phyloP scores from a whole-genome alignment of 2,888 invertebrate species.

The Epirrhoe tristata region DNA sequence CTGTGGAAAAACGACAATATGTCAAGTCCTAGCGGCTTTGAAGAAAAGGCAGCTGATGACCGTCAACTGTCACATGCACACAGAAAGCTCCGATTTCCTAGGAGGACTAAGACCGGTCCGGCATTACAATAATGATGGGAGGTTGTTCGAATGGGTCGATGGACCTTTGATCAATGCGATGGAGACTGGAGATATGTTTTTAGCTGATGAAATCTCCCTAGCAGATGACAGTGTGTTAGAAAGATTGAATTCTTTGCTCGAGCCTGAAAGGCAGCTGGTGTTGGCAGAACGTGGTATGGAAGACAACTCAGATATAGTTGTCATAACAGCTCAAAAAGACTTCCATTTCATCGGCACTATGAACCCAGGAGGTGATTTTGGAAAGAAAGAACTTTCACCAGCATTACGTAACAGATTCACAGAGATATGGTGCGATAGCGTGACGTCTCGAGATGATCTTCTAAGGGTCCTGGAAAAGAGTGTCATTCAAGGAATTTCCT shows the following conservation, averaged over 20 bases:
- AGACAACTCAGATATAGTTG: conserved; percentile 83
- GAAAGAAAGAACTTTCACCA: conserved; percentile 99
- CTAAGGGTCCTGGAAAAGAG: conserved; percentile 93
- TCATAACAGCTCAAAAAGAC: conserved; percentile 88
- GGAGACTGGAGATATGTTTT: conserved; percentile 93
- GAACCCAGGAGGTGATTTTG: conserved; percentile 99
- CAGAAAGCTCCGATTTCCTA: conserved; percentile 98
- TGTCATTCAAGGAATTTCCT: conserved; percentile 83
- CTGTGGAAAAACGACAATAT: conserved; percentile 98
- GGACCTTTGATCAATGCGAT: conserved; percentile 97
- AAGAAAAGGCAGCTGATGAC: conserved; percentile 88
- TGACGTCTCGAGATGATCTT: conserved; percentile 90
- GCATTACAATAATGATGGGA: conserved; percentile 84
- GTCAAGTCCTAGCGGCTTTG: conserved; percentile 93
- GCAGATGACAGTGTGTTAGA: conserved; percentile 99
- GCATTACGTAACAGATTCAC: conserved; percentile 98
- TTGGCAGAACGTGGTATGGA: conserved; percentile 95
- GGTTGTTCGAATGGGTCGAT: conserved; percentile 98
- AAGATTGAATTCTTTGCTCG: conserved; percentile 97
- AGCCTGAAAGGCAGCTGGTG: conserved; percentile 95
- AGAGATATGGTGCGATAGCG: conserved; percentile 98
- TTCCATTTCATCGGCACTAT: conserved; percentile 99
- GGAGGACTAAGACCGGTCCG: conserved; percentile 97
- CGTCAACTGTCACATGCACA: conserved; percentile 99
- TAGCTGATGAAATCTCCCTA: conserved; percentile 99